Evolutionary conservation across 2,888 invertebrate species (phyloP).

Genomic region (Seira ritae): DNA sequence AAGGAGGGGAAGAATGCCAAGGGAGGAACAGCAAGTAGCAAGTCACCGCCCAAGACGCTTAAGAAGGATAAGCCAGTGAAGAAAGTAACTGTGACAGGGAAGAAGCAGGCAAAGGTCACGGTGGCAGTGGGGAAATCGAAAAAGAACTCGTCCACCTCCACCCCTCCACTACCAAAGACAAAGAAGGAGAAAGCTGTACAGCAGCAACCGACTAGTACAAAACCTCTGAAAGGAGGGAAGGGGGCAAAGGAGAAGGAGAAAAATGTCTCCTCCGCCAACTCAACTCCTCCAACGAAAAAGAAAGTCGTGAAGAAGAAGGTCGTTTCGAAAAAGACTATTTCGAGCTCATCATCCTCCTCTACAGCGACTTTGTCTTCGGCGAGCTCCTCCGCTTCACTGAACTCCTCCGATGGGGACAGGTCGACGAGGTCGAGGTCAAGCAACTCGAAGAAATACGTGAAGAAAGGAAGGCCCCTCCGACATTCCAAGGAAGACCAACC

Average conservation of each 20-base stretch:
- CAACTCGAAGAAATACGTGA: slow-evolving; percentile 22
- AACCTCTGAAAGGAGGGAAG: slow-evolving; percentile 28
- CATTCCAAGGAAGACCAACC: slow-evolving; percentile 53
- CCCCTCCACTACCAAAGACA: slow-evolving; percentile 36
- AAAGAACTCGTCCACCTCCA: slow-evolving; percentile 22
- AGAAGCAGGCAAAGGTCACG: slow-evolving; percentile 19
- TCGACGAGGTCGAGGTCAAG: slow-evolving; percentile 36
- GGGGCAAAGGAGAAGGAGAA: no score
- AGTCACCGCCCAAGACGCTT: not conserved
- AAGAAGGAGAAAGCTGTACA: slow-evolving; percentile 43
- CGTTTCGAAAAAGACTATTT: not conserved
- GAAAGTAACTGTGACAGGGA: slow-evolving; percentile 32
- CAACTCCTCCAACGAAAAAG: slow-evolving; percentile 23
- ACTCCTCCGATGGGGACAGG: slow-evolving; percentile 44
- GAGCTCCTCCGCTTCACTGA: slow-evolving; percentile 14
- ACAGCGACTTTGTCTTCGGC: not conserved
- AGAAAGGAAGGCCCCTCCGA: slow-evolving; percentile 32
- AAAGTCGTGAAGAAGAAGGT: slow-evolving; percentile 50
- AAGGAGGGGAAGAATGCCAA: slow-evolving; percentile 24
- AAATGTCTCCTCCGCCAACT: no score
- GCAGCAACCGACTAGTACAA: slow-evolving; percentile 23
- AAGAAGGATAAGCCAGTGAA: slow-evolving; percentile 29
- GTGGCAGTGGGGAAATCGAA: slow-evolving; percentile 33
- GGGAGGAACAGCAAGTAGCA: slow-evolving; percentile 16
- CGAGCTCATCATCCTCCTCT: slow-evolving; percentile 9